Evolutionary conservation across 2,888 invertebrate genomes (phyloP), one percentile per base, ranked within the genome.

Genomic region (Stenodera caucasica): DNA sequence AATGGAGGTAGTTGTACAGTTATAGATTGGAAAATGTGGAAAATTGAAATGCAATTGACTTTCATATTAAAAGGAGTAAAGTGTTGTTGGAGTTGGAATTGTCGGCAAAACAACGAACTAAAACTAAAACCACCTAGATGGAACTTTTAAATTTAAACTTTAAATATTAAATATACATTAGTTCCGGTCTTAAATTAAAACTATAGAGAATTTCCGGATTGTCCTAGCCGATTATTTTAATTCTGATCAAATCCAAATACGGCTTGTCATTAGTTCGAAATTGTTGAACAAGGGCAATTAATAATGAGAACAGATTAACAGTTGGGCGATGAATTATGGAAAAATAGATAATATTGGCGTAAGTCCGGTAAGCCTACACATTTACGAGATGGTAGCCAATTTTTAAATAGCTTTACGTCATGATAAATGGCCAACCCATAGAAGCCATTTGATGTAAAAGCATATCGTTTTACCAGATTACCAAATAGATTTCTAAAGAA

Each of bases 141-240:
- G 55, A 66, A 61, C 66, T 67, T 67, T 67, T 65, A 65, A 65
- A 66, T 67, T 58, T 5, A 57, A 61, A 45, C 3, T 61, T 61
- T 61, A 37, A 32, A 8, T 37, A 62, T 58, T 59, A 59, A 63
- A 67, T 67, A 60, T 61, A 67, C 65, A 63, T 66, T 62, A 63
- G 61, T 64, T 63, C 66, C 56, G 37, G 62, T 54, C 51, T 58
- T 55, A 63, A 64, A 64, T 64, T 65, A 62, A 64, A 63, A 45
- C 58, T 26, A 26, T n/a, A n/a, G n/a, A n/a, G n/a, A n/a, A n/a
- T n/a, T n/a, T n/a, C n/a, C n/a, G n/a, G n/a, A n/a, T n/a, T n/a
- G n/a, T n/a, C n/a, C n/a, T n/a, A n/a, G n/a, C n/a, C n/a, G n/a
- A n/a, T n/a, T n/a, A n/a, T n/a, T n/a, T n/a, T n/a, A n/a, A n/a